Conservation (phyloP, 2,113 vertebrate genomes). For the Pycnonotus jocosus region DNA sequence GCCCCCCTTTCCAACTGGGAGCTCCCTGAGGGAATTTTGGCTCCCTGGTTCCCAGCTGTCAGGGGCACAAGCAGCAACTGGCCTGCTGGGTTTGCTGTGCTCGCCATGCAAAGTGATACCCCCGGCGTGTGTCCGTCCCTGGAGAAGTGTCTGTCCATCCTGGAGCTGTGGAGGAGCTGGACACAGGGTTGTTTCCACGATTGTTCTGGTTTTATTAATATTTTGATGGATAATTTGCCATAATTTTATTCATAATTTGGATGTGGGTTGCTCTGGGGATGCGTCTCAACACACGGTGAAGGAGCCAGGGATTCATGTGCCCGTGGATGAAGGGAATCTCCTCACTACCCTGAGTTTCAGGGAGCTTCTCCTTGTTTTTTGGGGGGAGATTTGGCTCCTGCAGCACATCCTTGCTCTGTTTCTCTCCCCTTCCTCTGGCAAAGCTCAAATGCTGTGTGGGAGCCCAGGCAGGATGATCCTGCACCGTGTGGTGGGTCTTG, state of each 20-base stretch:
- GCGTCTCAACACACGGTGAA: accelerated
- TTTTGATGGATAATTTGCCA: accelerated
- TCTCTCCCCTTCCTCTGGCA: neutral
- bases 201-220: neutral
- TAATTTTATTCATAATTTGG: neutral
- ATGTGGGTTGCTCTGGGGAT: neutral
- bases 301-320: accelerated
- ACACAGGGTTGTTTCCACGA: neutral
- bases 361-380: neutral
- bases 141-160: neutral
- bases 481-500: neutral
- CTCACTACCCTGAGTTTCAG: accelerated
- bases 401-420: accelerated
- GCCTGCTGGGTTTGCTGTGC: neutral
- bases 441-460: neutral
- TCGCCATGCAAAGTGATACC: neutral
- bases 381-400: neutral
- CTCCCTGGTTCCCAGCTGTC: slow-evolving; percentile 25
- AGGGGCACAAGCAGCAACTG: slow-evolving; percentile 29
- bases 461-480: neutral
- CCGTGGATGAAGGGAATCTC: accelerated
- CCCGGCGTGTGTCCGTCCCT: neutral
- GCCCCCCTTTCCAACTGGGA: neutral
- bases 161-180: neutral
- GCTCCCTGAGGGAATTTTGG: slow-evolving; percentile 2